phyloP scores from a whole-genome alignment of 2,888 invertebrate species.

The Drosophila pseudotalamancana region DNA sequence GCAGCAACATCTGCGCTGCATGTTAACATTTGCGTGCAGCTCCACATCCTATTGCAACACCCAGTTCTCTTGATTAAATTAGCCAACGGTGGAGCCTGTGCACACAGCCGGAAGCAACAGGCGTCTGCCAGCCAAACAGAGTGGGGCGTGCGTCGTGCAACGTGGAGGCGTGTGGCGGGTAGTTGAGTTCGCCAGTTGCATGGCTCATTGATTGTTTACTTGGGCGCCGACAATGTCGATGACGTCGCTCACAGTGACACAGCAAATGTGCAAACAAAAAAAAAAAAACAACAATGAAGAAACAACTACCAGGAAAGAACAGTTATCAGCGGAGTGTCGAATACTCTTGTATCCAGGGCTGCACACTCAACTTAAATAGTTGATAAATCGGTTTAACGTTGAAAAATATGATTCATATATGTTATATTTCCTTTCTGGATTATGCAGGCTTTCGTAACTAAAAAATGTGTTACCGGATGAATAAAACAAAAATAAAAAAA shows the following conservation, averaged over 20 bases:
- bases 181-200: conserved; percentile 24
- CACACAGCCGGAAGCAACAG: conserved; percentile 52
- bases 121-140: conserved; percentile 23
- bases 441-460: no score
- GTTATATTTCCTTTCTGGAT: no score
- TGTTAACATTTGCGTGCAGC: conserved; percentile 53
- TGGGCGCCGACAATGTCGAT: conserved; percentile 45
- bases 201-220: conserved; percentile 67
- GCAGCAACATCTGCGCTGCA: conserved; percentile 19
- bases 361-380: background rate
- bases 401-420: no score
- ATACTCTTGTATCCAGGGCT: conserved; percentile 2
- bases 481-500: no score
- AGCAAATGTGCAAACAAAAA: conserved; percentile 41
- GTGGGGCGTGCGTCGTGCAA: background rate
- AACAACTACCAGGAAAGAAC: conserved; percentile 14
- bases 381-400: no score
- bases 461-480: no score
- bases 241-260: conserved; percentile 41
- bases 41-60: conserved; percentile 10
- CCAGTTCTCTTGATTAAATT: conserved; percentile 26
- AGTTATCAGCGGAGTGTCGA: background rate
- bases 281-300: conserved; percentile 3
- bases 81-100: conserved; percentile 21
- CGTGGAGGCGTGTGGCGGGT: background rate